Conservation (phyloP, 2,113 vertebrate genomes). For the Oreochromis tanganicae region DNA sequence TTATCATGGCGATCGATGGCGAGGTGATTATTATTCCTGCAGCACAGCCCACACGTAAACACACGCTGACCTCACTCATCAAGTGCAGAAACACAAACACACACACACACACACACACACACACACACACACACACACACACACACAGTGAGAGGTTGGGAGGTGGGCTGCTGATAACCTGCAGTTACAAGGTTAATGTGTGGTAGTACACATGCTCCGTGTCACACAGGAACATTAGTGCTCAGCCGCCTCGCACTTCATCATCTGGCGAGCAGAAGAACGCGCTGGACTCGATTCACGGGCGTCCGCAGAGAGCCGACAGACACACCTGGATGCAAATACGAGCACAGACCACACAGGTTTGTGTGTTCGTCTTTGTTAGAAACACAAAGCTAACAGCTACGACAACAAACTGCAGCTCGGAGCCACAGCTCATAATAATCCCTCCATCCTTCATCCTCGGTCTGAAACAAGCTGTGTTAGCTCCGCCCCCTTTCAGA, state of each 20-base stretch:
- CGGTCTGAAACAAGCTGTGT: background rate
- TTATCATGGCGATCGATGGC: conserved; percentile 64
- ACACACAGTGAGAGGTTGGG: background rate
- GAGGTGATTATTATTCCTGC: conserved; percentile 67
- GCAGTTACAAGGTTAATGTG: conserved; percentile 57
- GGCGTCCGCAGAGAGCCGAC: background rate
- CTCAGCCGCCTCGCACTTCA: background rate
- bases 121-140: background rate
- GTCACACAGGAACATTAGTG: conserved; percentile 40
- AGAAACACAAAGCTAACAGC: background rate
- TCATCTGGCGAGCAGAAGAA: conserved; percentile 1
- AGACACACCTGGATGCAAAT: background rate
- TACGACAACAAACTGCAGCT: background rate
- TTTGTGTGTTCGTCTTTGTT: background rate
- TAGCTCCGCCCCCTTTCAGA: background rate
- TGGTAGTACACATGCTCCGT: conserved; percentile 26
- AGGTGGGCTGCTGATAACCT: conserved; percentile 39
- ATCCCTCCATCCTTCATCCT: background rate
- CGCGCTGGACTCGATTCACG: background rate
- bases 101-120: background rate
- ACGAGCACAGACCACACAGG: background rate
- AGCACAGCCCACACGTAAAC: conserved; percentile 45
- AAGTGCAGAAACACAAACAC: background rate
- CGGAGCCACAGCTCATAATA: background rate
- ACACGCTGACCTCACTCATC: conserved; percentile 58